Conservation (phyloP, 1,140 invertebrate species). For the Helicoverpa armigera region DNA sequence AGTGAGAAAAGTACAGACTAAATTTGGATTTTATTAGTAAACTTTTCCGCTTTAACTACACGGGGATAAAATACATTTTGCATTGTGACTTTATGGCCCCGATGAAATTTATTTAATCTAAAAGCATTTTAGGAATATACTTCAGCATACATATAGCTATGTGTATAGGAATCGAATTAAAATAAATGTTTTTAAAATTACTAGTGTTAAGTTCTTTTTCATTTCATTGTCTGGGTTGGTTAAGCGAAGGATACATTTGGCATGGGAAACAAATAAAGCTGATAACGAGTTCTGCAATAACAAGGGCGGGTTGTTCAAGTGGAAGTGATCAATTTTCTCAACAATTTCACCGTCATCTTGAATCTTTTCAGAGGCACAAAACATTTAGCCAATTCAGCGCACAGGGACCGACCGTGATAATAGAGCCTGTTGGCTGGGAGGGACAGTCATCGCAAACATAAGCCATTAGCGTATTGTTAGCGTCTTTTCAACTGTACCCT, state of each 20-base stretch:
- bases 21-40: slow-evolving; percentile 59
- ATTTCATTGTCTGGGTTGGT: too few relatives aligned
- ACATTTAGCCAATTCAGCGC: slow-evolving; percentile 85
- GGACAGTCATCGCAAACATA: slow-evolving; percentile 82
- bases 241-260: not conserved
- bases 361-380: slow-evolving; percentile 83
- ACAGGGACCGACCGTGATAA: slow-evolving; percentile 77
- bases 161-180: too few relatives aligned
- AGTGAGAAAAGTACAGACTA: slow-evolving; percentile 50
- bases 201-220: too few relatives aligned
- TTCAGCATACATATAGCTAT: too few relatives aligned
- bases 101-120: too few relatives aligned
- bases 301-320: slow-evolving; percentile 70
- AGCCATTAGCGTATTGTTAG: slow-evolving; percentile 82
- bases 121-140: too few relatives aligned
- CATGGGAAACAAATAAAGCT: slow-evolving; percentile 55
- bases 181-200: too few relatives aligned
- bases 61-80: slow-evolving; percentile 12
- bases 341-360: slow-evolving; percentile 84
- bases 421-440: slow-evolving; percentile 77
- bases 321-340: slow-evolving; percentile 85
- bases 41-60: slow-evolving; percentile 46
- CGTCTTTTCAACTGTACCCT: slow-evolving; percentile 69
- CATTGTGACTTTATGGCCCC: not conserved
- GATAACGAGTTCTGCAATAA: slow-evolving; percentile 67